phyloP scores from a whole-genome alignment of 2,113 vertebrate genomes.

The Pyxicephalus adspersus region DNA sequence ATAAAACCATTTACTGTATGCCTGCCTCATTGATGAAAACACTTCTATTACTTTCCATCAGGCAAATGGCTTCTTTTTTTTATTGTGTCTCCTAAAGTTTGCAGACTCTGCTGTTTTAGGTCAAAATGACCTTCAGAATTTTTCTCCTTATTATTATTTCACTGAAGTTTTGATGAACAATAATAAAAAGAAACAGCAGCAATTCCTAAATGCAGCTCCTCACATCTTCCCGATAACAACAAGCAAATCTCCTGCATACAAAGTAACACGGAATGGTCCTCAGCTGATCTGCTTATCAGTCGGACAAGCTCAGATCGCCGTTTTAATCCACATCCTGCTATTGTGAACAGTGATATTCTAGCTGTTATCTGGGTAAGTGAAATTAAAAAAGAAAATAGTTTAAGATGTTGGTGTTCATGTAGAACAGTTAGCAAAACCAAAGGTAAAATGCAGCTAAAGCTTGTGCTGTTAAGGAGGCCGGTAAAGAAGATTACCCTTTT shows the following conservation, averaged over 20 bases:
- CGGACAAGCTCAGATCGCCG: not conserved
- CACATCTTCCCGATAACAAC: not conserved
- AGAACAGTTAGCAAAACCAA: too few species aligned
- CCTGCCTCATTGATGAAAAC: constrained; percentile 44
- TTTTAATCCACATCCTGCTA: not conserved
- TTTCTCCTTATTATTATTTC: constrained; percentile 11
- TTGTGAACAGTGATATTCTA: not conserved
- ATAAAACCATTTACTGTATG: constrained; percentile 38
- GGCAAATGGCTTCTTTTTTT: constrained; percentile 42
- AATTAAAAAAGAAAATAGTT: too few species aligned
- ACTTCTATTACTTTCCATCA: constrained; percentile 49
- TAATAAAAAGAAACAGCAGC: constrained; percentile 48
- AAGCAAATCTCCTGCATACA: not conserved
- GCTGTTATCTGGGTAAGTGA: too few species aligned
- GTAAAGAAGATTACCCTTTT: too few species aligned
- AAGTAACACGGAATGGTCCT: not conserved
- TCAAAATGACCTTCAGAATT: constrained; percentile 34
- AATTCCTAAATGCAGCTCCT: constrained; percentile 21
- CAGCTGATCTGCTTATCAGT: not conserved
- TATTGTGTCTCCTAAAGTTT: constrained; percentile 37
- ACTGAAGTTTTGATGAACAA: constrained; percentile 30
- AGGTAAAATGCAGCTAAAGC: too few species aligned
- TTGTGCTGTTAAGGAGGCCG: too few species aligned
- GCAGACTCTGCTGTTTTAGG: constrained; percentile 47
- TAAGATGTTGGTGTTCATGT: too few species aligned